These are phyloP conservation scores for Lutjanus erythropterus DNA, from an alignment of 2,113 vertebrate species.

Conservation along the genomic window DNA sequence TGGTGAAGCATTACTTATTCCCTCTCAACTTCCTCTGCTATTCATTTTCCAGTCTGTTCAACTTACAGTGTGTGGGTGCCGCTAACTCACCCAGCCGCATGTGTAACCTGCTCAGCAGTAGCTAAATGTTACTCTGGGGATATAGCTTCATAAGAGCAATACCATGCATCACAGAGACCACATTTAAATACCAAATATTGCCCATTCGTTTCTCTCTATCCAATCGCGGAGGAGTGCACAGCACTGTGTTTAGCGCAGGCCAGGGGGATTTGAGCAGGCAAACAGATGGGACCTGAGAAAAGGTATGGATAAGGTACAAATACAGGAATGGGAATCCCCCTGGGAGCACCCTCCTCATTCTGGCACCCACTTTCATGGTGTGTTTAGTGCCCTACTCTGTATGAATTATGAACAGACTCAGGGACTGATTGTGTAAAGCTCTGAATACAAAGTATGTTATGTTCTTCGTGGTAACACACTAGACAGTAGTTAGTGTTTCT, in stretches of 20 bases:
- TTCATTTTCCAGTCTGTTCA: constrained; percentile 80
- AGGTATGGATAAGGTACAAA: constrained; percentile 83
- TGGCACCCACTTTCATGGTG: constrained; percentile 78
- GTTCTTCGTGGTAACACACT: constrained; percentile 42
- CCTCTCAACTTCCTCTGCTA: constrained; percentile 76
- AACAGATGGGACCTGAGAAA: constrained; percentile 84
- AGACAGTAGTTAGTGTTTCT: constrained; percentile 44
- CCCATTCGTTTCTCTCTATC: constrained; percentile 82
- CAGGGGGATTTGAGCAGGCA: constrained; percentile 84
- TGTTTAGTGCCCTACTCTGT: constrained; percentile 78
- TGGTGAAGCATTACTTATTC: constrained; percentile 80
- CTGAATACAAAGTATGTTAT: constrained; percentile 69
- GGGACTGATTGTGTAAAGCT: constrained; percentile 70
- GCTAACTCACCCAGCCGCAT: constrained; percentile 73
- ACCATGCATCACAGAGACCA: constrained; percentile 84
- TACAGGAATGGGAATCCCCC: constrained; percentile 73
- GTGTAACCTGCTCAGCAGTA: constrained; percentile 81
- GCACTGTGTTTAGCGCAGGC: constrained; percentile 82
- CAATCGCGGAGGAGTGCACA: constrained; percentile 68
- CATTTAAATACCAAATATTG: constrained; percentile 86
- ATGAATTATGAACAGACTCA: constrained; percentile 75
- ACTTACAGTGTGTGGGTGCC: constrained; percentile 81
- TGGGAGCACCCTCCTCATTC: constrained; percentile 75
- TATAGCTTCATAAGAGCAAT: constrained; percentile 82
- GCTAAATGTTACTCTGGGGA: constrained; percentile 85